These are phyloP conservation scores for Montipora foliosa DNA, from an alignment of 64 coral and sea anemone genomes.

Conservation along the genomic window DNA sequence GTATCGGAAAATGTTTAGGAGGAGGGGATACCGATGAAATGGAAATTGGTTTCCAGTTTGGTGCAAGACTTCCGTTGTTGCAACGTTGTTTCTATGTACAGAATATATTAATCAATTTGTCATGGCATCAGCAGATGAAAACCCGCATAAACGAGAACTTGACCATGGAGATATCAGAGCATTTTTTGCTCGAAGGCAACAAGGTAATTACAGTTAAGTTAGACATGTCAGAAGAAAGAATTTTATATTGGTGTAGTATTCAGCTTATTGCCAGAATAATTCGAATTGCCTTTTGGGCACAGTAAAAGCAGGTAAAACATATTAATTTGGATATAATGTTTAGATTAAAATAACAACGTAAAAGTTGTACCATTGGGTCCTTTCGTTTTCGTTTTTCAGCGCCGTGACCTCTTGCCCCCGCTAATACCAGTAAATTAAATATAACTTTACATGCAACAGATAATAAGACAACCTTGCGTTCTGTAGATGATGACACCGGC, in stretches of 20 bases:
- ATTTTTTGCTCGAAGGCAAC: background rate
- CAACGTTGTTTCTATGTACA: background rate
- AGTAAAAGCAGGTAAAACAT: no score
- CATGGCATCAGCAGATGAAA: constrained; percentile 5
- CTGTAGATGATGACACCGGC: background rate
- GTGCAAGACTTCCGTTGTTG: background rate
- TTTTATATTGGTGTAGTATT: background rate
- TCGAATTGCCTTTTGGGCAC: no score
- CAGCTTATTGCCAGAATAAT: no score
- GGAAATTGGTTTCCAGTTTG: background rate
- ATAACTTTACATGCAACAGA: no score
- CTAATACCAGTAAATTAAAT: no score
- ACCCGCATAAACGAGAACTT: background rate
- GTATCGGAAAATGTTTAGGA: no score
- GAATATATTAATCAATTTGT: background rate
- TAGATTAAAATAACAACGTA: no score
- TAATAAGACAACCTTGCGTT: background rate
- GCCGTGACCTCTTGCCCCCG: no score
- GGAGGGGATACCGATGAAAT: no score
- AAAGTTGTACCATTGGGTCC: no score
- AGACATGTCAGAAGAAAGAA: background rate
- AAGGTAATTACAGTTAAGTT: constrained; percentile 25
- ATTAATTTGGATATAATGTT: no score
- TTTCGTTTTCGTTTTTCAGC: no score
- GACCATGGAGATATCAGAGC: background rate